Evolutionary conservation across 2,113 vertebrate species (phyloP), one percentile per base, ranked within the genome.

Genomic region (Malurus elegans): DNA sequence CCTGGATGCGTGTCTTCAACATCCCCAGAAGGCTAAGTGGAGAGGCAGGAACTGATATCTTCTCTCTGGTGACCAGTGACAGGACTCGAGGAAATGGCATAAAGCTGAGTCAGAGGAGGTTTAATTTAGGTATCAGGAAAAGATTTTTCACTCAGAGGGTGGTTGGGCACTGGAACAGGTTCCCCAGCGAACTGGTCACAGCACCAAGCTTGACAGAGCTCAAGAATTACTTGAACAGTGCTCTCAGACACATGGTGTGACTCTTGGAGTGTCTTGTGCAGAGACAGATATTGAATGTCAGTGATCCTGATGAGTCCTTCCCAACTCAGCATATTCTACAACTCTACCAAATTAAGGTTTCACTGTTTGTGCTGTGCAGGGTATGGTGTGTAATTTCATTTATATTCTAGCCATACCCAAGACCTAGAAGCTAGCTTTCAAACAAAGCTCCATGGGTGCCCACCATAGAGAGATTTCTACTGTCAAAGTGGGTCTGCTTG

Each of bases 1-100:
- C 25, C 25, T 42, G 42, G 34, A 3, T 64, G 42, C 48, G 48
- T 7, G 11, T 31, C 34, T 57, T 45, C 20, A 72, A 12, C 14
- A 48, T 40, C 34, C 42, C 42, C 42, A 50, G 31, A 31, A 44
- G 9, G n/a, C 0, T 0, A 79, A 34, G 16, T 0, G 0, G 36
- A 72, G 23, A 21, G 12, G 50, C 21, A 65, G 31, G 36, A 18
- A 65, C 11, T 26, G 21, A 57, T 50, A 47, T 80, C 42, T 56
- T 48, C 66, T 42, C 34, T 36, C 42, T 72, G 31, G 17, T 26
- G 6, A 72, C 25, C 66, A 50, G 58, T 32, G 50, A 50, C 20
- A 65, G 17, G 31, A 50, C 36, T 57, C 2, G 2, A 79, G 31
- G 21, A 42, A 72, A 65, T 16, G 20, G 31, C 31, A 34, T 50